Evolutionary conservation across 2,113 vertebrate genomes (phyloP).

Genomic region (Hucho hucho): DNA sequence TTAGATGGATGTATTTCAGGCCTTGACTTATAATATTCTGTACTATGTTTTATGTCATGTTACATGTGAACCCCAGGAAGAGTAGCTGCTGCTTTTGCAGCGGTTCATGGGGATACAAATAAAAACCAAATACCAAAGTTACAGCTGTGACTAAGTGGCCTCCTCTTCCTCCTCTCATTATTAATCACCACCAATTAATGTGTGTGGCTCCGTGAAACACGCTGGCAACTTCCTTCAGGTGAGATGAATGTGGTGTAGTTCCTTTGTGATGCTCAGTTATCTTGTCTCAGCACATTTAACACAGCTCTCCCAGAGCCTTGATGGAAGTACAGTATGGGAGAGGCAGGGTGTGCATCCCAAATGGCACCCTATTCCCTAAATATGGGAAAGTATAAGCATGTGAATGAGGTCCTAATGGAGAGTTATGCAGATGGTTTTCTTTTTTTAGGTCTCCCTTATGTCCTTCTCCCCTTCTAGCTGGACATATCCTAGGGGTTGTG

Average conservation of each 20-base stretch:
- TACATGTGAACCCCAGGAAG: no score
- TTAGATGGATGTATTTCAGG: no score
- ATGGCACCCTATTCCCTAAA: no score
- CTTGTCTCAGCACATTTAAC: constrained; percentile 62
- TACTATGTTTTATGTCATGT: no score
- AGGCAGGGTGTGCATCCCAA: background rate
- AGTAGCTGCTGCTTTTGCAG: no score
- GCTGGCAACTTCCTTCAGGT: constrained; percentile 65
- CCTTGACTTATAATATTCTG: no score
- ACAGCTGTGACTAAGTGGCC: constrained; percentile 51
- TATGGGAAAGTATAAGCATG: no score
- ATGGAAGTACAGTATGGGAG: background rate
- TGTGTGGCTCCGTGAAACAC: constrained; percentile 50
- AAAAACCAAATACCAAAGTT: no score
- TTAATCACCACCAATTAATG: constrained; percentile 68
- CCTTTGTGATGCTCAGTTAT: constrained; percentile 67
- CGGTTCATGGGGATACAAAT: no score
- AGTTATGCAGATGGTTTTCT: no score
- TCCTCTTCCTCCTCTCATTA: constrained; percentile 29
- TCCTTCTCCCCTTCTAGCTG: background rate
- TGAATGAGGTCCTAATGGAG: no score
- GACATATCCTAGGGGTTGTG: background rate
- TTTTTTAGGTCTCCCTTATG: no score
- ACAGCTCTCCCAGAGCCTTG: constrained; percentile 54
- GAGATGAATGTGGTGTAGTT: constrained; percentile 65